phyloP scores from a whole-genome alignment of 2,797 vertebrate genomes.

The Novumbra hubbsi region DNA sequence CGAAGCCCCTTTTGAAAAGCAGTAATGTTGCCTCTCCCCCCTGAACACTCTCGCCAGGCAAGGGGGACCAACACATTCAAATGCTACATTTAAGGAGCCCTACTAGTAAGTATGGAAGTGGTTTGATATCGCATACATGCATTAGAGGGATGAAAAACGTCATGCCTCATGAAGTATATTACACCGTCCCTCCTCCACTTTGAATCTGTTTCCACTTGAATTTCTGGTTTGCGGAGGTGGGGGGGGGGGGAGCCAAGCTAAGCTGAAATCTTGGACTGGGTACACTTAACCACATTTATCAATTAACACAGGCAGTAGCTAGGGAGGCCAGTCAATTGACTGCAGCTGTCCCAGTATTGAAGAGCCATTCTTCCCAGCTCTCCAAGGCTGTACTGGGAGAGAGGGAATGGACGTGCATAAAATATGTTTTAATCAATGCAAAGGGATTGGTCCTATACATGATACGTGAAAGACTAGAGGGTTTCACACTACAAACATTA shows the following conservation, averaged over 20 bases:
- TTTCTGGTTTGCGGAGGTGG: slow-evolving; percentile 4
- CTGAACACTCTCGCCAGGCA: background rate
- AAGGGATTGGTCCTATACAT: slow-evolving; percentile 21
- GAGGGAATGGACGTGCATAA: slow-evolving; percentile 33
- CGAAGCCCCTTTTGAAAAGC: background rate
- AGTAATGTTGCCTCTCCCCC: background rate
- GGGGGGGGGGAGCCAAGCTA: background rate
- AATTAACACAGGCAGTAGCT: slow-evolving; percentile 41
- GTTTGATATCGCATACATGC: slow-evolving; percentile 24
- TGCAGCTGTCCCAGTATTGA: slow-evolving; percentile 38
- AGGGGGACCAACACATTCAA: slow-evolving; percentile 18
- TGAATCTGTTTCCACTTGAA: slow-evolving; percentile 31
- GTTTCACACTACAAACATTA: slow-evolving; percentile 13
- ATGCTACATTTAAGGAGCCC: slow-evolving; percentile 22
- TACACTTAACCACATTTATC: slow-evolving; percentile 45
- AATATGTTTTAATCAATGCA: slow-evolving; percentile 37
- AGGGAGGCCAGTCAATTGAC: slow-evolving; percentile 25
- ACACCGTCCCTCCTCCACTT: slow-evolving; percentile 10
- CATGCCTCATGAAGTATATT: slow-evolving; percentile 30
- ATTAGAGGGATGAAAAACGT: slow-evolving; percentile 11
- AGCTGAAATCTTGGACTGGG: background rate
- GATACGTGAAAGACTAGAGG: background rate
- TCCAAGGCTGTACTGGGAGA: slow-evolving; percentile 7
- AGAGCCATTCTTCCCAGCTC: slow-evolving; percentile 16
- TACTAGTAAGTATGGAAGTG: slow-evolving; percentile 27